A percentile compares a stretch with the other conserved stretches of the same genome.
Evolutionary conservation across 2,888 invertebrate species (phyloP).

Genomic region (Patella ulyssiponensis): DNA sequence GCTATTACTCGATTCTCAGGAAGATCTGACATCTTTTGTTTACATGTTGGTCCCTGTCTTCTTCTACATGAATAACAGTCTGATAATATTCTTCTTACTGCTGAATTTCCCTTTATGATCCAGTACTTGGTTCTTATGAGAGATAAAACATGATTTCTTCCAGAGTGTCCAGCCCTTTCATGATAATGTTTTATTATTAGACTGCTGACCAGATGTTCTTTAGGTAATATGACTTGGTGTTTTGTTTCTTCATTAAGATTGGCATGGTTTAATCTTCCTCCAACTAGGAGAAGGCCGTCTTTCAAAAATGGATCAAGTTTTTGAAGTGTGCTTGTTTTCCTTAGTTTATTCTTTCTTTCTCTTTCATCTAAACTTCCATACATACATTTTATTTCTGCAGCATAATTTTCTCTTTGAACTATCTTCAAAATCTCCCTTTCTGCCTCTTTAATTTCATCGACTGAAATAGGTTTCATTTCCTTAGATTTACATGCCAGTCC

Average conservation of each 20-base stretch:
- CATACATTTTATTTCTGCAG: not conserved
- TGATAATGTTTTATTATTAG: constrained; percentile 19
- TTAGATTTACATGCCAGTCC: not conserved
- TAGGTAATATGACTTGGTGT: constrained; percentile 20
- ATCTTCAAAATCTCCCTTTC: constrained; percentile 7
- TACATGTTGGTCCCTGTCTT: not conserved
- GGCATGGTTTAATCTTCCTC: not conserved
- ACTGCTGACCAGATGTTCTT: constrained; percentile 8
- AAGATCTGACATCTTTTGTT: constrained; percentile 27
- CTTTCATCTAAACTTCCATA: not conserved
- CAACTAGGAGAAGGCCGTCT: constrained; percentile 2
- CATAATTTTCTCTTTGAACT: not conserved
- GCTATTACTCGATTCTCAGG: constrained; percentile 22
- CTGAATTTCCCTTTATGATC: not conserved
- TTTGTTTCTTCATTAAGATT: not conserved
- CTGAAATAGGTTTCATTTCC: not conserved
- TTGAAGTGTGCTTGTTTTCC: not conserved
- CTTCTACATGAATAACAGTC: not conserved
- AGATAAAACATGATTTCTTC: not conserved
- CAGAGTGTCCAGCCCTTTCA: not conserved
- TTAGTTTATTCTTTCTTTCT: not conserved
- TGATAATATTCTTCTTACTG: not conserved
- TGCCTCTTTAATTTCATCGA: not conserved
- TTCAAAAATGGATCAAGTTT: constrained; percentile 1
- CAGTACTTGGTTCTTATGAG: not conserved